These are phyloP conservation scores for Bombycilla garrulus DNA, from an alignment of 2,113 vertebrate species.

Conservation along the genomic window DNA sequence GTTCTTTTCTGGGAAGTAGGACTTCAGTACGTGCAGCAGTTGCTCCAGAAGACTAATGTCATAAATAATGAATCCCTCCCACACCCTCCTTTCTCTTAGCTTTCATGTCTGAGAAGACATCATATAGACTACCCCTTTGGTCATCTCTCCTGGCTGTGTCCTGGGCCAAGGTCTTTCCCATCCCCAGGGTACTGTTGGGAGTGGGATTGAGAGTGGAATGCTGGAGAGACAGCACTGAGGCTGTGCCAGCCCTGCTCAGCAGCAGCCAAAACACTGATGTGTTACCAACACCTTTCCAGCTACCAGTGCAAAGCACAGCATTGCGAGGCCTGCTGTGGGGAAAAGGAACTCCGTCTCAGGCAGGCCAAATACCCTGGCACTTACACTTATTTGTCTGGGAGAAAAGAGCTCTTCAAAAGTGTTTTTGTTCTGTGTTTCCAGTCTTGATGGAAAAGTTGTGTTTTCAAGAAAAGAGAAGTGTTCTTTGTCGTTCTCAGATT, in stretches of 20 bases:
- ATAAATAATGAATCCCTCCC: background rate
- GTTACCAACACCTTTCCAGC: background rate
- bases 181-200: accelerated
- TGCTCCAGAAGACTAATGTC: background rate
- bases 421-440: background rate
- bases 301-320: accelerated
- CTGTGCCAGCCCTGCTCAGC: background rate
- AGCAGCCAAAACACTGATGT: background rate
- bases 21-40: background rate
- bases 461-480: background rate
- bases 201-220: background rate
- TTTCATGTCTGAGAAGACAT: background rate
- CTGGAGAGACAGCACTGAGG: accelerated
- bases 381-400: background rate
- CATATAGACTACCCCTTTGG: background rate
- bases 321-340: background rate
- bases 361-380: background rate
- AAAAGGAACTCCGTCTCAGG: background rate
- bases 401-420: background rate
- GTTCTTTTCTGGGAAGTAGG: background rate
- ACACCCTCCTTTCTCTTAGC: background rate
- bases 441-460: slow-evolving; percentile 16
- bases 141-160: background rate
- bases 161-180: background rate
- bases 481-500: slow-evolving; percentile 52